Conservation (phyloP, 2,797 vertebrate genomes). For the Mormyrops attenuatus region DNA sequence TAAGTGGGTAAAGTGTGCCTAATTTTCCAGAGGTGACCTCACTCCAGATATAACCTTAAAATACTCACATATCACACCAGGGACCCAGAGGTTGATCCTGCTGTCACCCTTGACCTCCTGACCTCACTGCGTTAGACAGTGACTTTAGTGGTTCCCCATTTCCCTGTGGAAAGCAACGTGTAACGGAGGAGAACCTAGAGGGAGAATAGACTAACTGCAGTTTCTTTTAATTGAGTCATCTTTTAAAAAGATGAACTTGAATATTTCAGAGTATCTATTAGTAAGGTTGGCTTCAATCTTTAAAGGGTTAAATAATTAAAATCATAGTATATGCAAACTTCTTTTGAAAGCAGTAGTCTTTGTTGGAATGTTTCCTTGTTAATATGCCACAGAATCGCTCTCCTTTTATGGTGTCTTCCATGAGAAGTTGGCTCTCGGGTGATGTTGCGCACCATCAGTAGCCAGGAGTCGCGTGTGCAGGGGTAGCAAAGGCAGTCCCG, state of each 20-base stretch:
- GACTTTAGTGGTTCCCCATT: background rate
- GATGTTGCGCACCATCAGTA: background rate
- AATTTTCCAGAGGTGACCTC: slow-evolving; percentile 1
- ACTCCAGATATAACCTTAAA: background rate
- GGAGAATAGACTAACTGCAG: slow-evolving; percentile 37
- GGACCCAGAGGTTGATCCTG: background rate
- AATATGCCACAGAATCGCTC: slow-evolving; percentile 41
- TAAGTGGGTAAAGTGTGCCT: slow-evolving; percentile 8
- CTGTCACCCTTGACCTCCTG: background rate
- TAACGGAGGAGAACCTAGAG: background rate
- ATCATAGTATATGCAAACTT: slow-evolving; percentile 44
- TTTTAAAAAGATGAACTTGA: slow-evolving; percentile 47
- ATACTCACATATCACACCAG: background rate
- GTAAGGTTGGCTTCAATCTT: slow-evolving; percentile 53
- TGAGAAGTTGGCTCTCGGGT: background rate
- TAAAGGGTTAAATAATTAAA: slow-evolving; percentile 58
- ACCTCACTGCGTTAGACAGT: background rate
- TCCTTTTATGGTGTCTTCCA: slow-evolving; percentile 39
- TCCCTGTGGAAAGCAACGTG: background rate
- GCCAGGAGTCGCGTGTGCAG: background rate
- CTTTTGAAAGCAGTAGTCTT: slow-evolving; percentile 44
- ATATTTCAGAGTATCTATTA: slow-evolving; percentile 48
- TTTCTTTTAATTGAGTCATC: slow-evolving; percentile 50
- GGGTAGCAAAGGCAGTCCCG: background rate
- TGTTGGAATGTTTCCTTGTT: slow-evolving; percentile 47